Percentiles rank a stretch among this genome's conserved stretches.
phyloP scores from a whole-genome alignment of 2,113 vertebrate species.

The Nematolebias whitei region DNA sequence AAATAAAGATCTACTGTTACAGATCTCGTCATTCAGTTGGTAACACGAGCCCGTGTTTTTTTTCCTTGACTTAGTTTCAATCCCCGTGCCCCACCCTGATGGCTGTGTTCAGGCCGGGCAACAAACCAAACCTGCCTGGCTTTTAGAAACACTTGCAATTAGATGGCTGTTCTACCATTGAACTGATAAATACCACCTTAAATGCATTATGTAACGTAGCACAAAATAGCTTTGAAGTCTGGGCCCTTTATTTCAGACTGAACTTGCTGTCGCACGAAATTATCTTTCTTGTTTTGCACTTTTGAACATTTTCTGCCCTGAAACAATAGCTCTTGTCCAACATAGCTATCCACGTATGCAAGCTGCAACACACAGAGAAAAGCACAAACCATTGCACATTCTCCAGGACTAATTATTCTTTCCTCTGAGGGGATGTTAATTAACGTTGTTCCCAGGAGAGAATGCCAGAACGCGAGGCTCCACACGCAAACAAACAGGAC shows the following conservation, averaged over 20 bases:
- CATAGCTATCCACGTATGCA: slow-evolving; percentile 22
- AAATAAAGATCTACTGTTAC: slow-evolving; percentile 10
- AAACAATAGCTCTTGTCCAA: slow-evolving; percentile 25
- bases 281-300: slow-evolving; percentile 33
- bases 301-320: background rate
- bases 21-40: slow-evolving; percentile 18
- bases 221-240: slow-evolving; percentile 28
- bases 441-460: slow-evolving; percentile 57
- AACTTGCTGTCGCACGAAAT: slow-evolving; percentile 35
- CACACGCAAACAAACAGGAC: slow-evolving; percentile 4
- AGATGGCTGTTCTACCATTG: slow-evolving; percentile 17
- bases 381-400: slow-evolving; percentile 24
- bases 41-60: slow-evolving; percentile 25
- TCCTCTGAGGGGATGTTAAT: slow-evolving; percentile 48
- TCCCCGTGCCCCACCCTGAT: slow-evolving; percentile 39
- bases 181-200: slow-evolving; percentile 30
- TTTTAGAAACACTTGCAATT: slow-evolving; percentile 41
- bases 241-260: slow-evolving; percentile 17
- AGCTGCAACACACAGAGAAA: background rate
- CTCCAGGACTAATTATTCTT: slow-evolving; percentile 46
- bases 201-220: slow-evolving; percentile 8
- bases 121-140: slow-evolving; percentile 6
- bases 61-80: slow-evolving; percentile 14
- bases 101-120: slow-evolving; percentile 19
- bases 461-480: slow-evolving; percentile 30